Conservation (phyloP, 2,888 invertebrate genomes). For the Yponomeuta cagnagella region DNA sequence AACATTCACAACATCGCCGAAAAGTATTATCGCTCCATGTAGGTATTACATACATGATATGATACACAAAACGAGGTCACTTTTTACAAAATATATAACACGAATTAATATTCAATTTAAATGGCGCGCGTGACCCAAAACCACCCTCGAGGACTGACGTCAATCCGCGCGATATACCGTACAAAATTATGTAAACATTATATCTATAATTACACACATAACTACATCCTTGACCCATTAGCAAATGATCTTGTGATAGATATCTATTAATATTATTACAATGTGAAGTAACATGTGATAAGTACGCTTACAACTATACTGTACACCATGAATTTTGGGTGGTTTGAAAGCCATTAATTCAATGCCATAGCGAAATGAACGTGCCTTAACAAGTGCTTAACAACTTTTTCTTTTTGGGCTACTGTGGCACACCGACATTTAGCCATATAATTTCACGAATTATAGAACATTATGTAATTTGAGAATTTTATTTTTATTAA, state of each 20-base stretch:
- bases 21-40: neutral
- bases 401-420: no score
- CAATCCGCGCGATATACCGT: neutral
- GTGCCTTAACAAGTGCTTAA: no score
- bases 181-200: neutral
- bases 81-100: neutral
- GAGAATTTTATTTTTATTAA: no score
- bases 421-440: no score
- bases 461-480: no score
- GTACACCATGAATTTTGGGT: no score
- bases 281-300: neutral
- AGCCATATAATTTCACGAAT: no score
- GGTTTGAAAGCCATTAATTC: no score
- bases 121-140: slow-evolving; percentile 3
- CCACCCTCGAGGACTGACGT: neutral
- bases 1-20: neutral
- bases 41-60: neutral
- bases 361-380: no score
- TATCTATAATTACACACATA: neutral
- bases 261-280: neutral
- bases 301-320: neutral
- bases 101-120: neutral
- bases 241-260: slow-evolving; percentile 6
- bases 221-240: neutral
- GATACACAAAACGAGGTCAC: neutral